Evolutionary conservation across 1,140 invertebrate species (phyloP).

Genomic region (Rhagoletis pomonella): DNA sequence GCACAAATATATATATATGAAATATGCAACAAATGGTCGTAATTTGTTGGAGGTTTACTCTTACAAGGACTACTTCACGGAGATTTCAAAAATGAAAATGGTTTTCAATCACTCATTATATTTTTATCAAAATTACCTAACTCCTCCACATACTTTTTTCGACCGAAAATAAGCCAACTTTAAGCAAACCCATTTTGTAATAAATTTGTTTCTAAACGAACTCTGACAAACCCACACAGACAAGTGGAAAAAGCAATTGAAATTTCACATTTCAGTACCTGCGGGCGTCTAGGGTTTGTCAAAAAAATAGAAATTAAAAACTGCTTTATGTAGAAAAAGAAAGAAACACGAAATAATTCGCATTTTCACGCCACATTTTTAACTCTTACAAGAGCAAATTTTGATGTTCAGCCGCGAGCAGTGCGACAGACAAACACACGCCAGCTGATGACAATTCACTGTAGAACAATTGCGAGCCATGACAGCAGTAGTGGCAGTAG

Average conservation of each 20-base stretch:
- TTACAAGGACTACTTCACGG: no score
- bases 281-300: not conserved
- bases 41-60: no score
- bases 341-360: not conserved
- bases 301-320: not conserved
- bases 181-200: no score
- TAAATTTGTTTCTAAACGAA: not conserved
- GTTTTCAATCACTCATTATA: no score
- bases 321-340: not conserved
- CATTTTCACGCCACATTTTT: not conserved
- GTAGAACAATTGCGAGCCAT: not conserved
- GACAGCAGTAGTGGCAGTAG: no score
- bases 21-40: no score
- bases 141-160: not conserved
- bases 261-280: constrained; percentile 4
- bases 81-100: no score
- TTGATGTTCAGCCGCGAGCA: not conserved
- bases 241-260: not conserved
- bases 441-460: constrained; percentile 2
- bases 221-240: not conserved
- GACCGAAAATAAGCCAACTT: no score
- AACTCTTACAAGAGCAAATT: not conserved
- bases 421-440: not conserved
- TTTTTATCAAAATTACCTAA: no score
- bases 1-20: no score